These are phyloP conservation scores for Sphenopsis melanotis DNA, from an alignment of 2,797 vertebrate species.

Conservation along the genomic window DNA sequence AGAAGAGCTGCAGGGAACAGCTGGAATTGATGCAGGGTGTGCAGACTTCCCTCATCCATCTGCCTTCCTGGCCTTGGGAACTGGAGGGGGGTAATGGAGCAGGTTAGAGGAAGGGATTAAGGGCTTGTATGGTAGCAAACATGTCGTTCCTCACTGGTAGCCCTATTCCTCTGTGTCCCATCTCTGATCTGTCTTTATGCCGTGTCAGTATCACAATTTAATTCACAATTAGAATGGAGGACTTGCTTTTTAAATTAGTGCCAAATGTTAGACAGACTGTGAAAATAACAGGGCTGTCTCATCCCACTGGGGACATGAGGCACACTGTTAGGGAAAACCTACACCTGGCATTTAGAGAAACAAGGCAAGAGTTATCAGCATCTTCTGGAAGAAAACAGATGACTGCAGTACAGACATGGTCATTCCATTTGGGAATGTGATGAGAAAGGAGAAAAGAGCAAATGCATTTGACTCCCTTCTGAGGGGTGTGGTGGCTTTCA, in stretches of 20 bases:
- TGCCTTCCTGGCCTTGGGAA: background rate
- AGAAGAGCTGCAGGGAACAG: background rate
- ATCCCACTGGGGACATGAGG: background rate
- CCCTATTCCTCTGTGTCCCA: background rate
- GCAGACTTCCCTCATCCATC: background rate
- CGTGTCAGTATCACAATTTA: background rate
- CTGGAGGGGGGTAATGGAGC: background rate
- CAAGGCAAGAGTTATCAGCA: background rate
- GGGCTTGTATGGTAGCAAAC: background rate
- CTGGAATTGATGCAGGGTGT: background rate
- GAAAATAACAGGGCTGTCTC: background rate
- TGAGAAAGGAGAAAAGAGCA: background rate
- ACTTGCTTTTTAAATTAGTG: background rate
- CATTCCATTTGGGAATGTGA: background rate
- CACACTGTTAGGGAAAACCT: background rate
- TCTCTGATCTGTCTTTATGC: background rate
- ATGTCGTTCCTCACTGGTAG: background rate
- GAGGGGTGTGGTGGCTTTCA: background rate
- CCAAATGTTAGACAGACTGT: background rate
- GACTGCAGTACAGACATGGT: background rate
- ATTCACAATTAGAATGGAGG: background rate
- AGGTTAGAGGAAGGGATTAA: background rate
- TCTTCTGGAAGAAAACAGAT: background rate
- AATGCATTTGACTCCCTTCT: background rate
- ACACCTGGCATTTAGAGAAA: background rate